Percentiles rank a stretch among this genome's conserved stretches.
Conservation (phyloP, 30 jellyfish, hydroid and myxozoan genomes). For the Nemopilema nomurai region DNA sequence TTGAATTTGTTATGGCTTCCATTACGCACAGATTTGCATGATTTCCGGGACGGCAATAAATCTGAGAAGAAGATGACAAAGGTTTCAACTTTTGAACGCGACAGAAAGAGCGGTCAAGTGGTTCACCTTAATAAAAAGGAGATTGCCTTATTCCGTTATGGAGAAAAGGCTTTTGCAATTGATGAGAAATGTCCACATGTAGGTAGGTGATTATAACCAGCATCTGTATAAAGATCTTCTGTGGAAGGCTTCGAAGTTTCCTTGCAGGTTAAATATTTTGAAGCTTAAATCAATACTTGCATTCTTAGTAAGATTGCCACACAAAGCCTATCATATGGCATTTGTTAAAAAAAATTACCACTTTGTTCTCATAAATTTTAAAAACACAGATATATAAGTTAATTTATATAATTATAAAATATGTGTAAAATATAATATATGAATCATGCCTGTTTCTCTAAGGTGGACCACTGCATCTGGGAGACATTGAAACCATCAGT, state of each 20-base stretch:
- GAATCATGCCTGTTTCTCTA: not conserved
- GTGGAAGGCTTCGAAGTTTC: no score
- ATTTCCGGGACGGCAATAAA: not conserved
- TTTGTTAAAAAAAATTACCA: not conserved
- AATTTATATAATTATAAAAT: not conserved
- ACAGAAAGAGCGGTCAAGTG: slow-evolving; percentile 53
- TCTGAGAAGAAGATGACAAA: not conserved
- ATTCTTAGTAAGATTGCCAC: no score
- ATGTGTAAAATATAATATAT: not conserved
- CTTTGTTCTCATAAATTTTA: not conserved
- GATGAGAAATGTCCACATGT: slow-evolving; percentile 92
- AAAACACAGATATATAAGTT: not conserved
- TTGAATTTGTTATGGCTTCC: not conserved
- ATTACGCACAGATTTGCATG: slow-evolving; percentile 14
- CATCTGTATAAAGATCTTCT: not conserved
- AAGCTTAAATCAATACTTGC: no score
- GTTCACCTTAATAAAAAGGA: slow-evolving; percentile 53
- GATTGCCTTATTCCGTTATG: slow-evolving; percentile 86
- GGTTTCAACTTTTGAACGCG: slow-evolving; percentile 8
- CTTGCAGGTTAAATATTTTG: no score
- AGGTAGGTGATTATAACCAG: slow-evolving; percentile 41
- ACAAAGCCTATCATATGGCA: no score
- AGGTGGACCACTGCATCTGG: slow-evolving; percentile 98
- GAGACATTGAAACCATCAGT: slow-evolving; percentile 84
- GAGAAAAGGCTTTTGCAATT: slow-evolving; percentile 74